Percentiles rank a stretch among this genome's conserved stretches.
These are phyloP conservation scores for Pachyrhynchus sulphureomaculatus DNA, from an alignment of 1,140 invertebrate genomes.

Conservation along the genomic window DNA sequence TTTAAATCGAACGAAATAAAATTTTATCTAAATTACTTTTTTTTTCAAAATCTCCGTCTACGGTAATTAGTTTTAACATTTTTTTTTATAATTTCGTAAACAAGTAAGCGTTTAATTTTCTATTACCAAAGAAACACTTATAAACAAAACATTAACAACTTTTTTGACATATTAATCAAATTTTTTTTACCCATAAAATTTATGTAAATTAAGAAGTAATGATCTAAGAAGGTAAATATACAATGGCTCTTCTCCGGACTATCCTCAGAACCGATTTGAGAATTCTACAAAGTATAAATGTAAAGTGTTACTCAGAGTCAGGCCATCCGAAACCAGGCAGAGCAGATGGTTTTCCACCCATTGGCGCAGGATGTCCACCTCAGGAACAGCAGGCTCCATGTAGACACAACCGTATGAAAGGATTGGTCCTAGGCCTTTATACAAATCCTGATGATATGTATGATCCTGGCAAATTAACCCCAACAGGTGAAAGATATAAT, in stretches of 20 bases:
- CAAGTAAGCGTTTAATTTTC: background rate
- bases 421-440: constrained; percentile 61
- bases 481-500: constrained; percentile 58
- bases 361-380: constrained; percentile 15
- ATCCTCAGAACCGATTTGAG: constrained; percentile 3
- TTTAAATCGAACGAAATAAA: too few species aligned
- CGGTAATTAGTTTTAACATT: background rate
- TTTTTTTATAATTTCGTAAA: too few species aligned
- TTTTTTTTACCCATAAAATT: constrained; percentile 21
- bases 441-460: constrained; percentile 52
- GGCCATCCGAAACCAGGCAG: too few species aligned
- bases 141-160: constrained; percentile 19
- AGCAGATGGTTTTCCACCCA: background rate
- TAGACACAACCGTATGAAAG: constrained; percentile 47
- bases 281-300: background rate
- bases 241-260: constrained; percentile 23
- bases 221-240: constrained; percentile 13
- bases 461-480: constrained; percentile 56
- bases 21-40: too few species aligned
- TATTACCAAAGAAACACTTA: constrained; percentile 21
- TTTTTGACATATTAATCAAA: constrained; percentile 25
- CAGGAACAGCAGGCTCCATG: constrained; percentile 31
- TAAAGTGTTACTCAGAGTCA: constrained; percentile 6
- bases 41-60: too few species aligned
- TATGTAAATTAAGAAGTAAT: constrained; percentile 32